Conservation (phyloP, 2,113 vertebrate species). For the Camelus bactrianus region DNA sequence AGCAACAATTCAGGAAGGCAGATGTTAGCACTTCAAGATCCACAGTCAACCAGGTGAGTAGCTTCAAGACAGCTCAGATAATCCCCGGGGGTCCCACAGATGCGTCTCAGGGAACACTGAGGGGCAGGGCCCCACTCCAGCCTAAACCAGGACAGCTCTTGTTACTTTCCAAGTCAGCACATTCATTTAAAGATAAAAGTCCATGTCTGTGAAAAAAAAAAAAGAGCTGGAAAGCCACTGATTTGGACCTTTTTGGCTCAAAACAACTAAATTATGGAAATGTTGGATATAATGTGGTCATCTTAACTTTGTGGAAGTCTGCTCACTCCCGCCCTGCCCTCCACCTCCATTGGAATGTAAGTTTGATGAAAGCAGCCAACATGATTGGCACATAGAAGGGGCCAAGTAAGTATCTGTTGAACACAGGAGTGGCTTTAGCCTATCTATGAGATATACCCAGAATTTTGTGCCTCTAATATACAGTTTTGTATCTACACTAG, state of each 20-base stretch:
- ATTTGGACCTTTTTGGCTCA: neutral
- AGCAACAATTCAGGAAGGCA: neutral
- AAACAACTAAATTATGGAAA: neutral
- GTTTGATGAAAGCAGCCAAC: neutral
- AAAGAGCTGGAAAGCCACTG: neutral
- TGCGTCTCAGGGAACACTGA: no score
- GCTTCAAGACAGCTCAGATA: neutral
- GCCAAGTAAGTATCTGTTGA: neutral
- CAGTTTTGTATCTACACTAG: neutral
- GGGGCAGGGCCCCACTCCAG: accelerated
- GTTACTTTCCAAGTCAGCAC: neutral
- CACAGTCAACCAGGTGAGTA: neutral
- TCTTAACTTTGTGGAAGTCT: neutral
- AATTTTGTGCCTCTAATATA: neutral
- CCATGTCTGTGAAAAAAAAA: neutral
- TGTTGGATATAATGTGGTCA: neutral
- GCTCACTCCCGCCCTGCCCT: neutral
- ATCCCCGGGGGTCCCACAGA: neutral
- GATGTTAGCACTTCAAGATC: neutral
- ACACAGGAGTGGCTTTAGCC: neutral
- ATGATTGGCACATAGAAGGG: neutral
- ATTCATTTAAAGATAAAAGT: neutral
- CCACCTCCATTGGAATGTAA: neutral
- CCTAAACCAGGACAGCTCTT: neutral
- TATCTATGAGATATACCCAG: neutral